Evolutionary conservation across 2,888 invertebrate genomes (phyloP), one percentile per base, ranked within the genome.

Genomic region (Tetragnatha montana): DNA sequence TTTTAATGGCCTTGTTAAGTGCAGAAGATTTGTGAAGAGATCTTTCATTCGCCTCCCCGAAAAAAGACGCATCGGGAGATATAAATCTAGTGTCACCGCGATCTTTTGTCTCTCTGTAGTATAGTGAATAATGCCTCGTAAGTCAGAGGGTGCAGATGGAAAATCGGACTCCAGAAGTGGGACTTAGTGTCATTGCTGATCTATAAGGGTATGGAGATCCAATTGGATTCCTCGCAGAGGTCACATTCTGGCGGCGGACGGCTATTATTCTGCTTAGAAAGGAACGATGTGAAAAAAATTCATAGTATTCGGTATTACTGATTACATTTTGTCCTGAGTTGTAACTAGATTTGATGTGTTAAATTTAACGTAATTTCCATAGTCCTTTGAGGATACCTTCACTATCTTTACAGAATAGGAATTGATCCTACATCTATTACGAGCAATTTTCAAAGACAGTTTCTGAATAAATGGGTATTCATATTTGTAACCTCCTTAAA

Each of bases 1-100:
- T 87, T 87, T 81, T 87, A 81, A 87, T 87, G 81, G 87, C 73
- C 87, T 87, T 87, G 87, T 87, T 87, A 87, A 87, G 87, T 74
- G 87, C 87, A 81, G 87, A 81, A 87, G 87, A 87, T 87, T 81
- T 87, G 81, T 81, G 87, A 81, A 81, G 50, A 80, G 8, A 51
- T 87, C 80, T 73, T 71, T 74, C n/a, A 50, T 50, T 81, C 49
- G 12, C 47, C 21, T 70, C 70, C 49, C 70, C 73, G n/a, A 19
- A 21, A 78, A 78, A 78, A 85, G 78, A 85, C 70, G 70, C 69
- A 85, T 78, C 70, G 78, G n/a, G 35, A 78, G 78, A 73, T 60
- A 86, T 87, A 80, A 81, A 81, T 87, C 80, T 81, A 35, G 83
- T 49, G 68, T 49, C 49, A 10, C 35, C 35, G 35, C 19, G 12